Percentiles rank a stretch among this genome's conserved stretches.
Evolutionary conservation across 2,797 vertebrate species (phyloP).

Genomic region (Malurus leucopterus): DNA sequence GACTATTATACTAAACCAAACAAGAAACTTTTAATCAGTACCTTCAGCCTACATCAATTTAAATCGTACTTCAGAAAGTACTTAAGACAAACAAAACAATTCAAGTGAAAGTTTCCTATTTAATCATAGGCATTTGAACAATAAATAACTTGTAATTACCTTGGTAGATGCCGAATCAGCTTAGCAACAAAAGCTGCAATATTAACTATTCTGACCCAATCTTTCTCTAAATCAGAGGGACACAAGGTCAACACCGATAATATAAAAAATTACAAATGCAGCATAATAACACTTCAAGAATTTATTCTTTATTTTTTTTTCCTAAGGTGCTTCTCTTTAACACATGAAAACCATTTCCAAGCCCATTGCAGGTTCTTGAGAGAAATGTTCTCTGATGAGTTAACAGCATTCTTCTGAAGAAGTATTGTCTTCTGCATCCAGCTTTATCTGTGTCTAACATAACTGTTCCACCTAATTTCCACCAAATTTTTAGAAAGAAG

Average conservation of each 20-base stretch:
- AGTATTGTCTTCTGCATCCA: not conserved
- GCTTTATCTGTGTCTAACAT: not conserved
- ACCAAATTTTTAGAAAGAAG: not conserved
- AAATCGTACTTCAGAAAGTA: not conserved
- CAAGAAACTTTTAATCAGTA: not conserved
- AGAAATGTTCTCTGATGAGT: not conserved
- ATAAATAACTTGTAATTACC: not conserved
- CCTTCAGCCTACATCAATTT: not conserved
- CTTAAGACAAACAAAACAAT: not conserved
- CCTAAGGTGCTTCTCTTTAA: not conserved
- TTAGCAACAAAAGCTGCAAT: not conserved
- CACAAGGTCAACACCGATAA: fast-evolving
- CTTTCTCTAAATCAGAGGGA: not conserved
- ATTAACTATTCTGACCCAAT: not conserved
- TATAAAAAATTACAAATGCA: not conserved
- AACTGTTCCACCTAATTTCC: not conserved
- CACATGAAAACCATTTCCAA: not conserved
- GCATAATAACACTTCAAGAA: not conserved
- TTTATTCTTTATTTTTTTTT: not conserved
- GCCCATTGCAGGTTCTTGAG: not conserved
- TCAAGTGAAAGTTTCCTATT: not conserved
- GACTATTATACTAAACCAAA: not conserved
- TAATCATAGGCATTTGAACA: not conserved
- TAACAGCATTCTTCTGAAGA: not conserved
- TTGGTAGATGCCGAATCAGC: not conserved